These are phyloP conservation scores for Chlorospingus semifuscus DNA, from an alignment of 2,797 vertebrate species.

Conservation along the genomic window DNA sequence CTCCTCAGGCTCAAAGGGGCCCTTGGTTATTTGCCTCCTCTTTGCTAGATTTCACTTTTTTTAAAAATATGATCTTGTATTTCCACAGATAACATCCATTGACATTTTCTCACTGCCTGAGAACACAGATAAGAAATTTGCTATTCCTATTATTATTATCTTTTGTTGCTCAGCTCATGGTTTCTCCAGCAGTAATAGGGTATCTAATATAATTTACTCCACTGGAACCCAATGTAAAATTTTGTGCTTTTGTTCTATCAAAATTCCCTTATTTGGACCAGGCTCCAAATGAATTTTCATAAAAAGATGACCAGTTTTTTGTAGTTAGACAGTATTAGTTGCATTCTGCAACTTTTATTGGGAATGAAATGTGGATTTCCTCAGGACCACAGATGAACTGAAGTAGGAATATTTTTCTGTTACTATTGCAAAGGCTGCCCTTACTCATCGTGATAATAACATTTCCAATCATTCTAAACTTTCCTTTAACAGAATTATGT, in stretches of 20 bases:
- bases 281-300: neutral
- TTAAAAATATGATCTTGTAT: neutral
- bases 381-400: neutral
- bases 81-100: constrained; percentile 58
- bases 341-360: neutral
- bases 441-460: neutral
- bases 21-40: neutral
- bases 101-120: constrained; percentile 49
- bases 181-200: neutral
- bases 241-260: neutral
- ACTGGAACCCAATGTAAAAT: neutral
- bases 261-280: neutral
- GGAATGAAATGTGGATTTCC: neutral
- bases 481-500: neutral
- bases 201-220: neutral
- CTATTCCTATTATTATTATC: constrained; percentile 46
- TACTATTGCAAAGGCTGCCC: neutral
- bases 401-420: neutral
- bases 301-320: neutral
- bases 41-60: neutral
- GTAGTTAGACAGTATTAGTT: neutral
- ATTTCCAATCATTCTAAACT: neutral
- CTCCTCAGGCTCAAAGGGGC: neutral
- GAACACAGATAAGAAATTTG: constrained; percentile 10
- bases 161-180: constrained; percentile 1